These are phyloP conservation scores for Stegophylla sp. DNA, from an alignment of 2,888 invertebrate species.

Conservation along the genomic window DNA sequence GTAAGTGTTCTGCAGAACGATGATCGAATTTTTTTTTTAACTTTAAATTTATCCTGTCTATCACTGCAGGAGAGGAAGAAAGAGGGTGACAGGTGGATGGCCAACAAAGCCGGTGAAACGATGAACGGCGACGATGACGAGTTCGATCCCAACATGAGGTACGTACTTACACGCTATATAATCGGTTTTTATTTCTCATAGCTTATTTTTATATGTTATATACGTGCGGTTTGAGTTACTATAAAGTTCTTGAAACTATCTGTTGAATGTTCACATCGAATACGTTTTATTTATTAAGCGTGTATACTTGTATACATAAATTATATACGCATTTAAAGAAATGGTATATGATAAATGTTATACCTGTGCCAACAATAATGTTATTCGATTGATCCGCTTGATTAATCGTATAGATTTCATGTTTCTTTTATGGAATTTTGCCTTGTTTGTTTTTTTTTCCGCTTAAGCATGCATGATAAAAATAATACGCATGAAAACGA, in stretches of 20 bases:
- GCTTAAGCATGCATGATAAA: constrained; percentile 58
- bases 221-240: background rate
- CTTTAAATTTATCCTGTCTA: background rate
- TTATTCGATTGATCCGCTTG: background rate
- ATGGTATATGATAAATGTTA: background rate
- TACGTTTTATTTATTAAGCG: background rate
- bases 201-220: background rate
- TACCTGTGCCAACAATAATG: background rate
- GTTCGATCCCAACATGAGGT: constrained; percentile 60
- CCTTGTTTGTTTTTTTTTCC: constrained; percentile 40
- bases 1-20: constrained; percentile 63
- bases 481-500: constrained; percentile 53
- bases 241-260: constrained; percentile 15
- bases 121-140: constrained; percentile 61
- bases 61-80: constrained; percentile 62
- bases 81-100: constrained; percentile 65
- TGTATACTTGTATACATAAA: background rate
- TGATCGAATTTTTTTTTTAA: background rate
- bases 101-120: constrained; percentile 64
- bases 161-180: constrained; percentile 6
- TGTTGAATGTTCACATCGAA: constrained; percentile 22
- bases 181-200: background rate
- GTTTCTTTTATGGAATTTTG: constrained; percentile 29
- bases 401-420: background rate
- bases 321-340: background rate